Conservation (phyloP, 2,888 invertebrate genomes). For the Mythimna albipuncta region DNA sequence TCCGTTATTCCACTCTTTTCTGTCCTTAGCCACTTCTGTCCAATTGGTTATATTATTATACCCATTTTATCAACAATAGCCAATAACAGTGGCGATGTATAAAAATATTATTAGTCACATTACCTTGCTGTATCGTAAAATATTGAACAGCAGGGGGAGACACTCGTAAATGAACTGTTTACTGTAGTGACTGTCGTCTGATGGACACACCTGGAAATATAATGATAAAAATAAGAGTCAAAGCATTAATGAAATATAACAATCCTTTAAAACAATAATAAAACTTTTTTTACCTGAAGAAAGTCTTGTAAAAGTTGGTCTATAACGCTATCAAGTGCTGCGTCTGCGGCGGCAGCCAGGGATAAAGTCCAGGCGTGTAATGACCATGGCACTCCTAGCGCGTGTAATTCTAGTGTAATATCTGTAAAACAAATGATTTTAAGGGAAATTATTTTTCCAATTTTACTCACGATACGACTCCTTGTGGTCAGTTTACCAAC, state of each 20-base stretch:
- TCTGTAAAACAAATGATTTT: slow-evolving; percentile 86
- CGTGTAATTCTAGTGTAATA: slow-evolving; percentile 96
- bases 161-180: slow-evolving; percentile 97
- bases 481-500: not conserved
- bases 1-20: too few species aligned
- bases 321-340: slow-evolving; percentile 95
- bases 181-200: slow-evolving; percentile 94
- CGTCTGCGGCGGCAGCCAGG: slow-evolving; percentile 96
- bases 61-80: not conserved
- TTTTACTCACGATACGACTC: not conserved
- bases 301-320: slow-evolving; percentile 97
- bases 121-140: slow-evolving; percentile 97
- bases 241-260: too few species aligned
- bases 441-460: not conserved
- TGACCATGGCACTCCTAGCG: slow-evolving; percentile 97
- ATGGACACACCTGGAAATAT: slow-evolving; percentile 93
- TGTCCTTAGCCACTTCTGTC: too few species aligned
- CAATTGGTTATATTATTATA: not conserved
- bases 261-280: not conserved
- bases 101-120: slow-evolving; percentile 26
- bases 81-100: not conserved
- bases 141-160: slow-evolving; percentile 96
- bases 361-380: slow-evolving; percentile 98
- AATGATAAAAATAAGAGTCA: slow-evolving; percentile 33
- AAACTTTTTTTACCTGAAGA: slow-evolving; percentile 89